Conservation (phyloP, 2,888 invertebrate genomes). For the Hecatera dysodea region DNA sequence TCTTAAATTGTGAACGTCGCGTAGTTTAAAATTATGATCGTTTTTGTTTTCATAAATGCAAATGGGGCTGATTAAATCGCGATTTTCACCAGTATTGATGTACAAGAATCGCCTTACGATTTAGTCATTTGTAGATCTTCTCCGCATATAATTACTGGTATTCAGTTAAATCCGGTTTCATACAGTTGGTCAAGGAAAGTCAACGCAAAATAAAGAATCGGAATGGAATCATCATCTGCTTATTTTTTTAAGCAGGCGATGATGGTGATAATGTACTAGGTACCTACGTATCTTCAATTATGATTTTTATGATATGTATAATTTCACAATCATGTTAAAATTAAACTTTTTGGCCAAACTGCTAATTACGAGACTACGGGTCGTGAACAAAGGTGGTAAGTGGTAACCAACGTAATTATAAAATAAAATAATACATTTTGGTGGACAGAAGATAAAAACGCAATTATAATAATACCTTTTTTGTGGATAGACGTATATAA, state of each 20-base stretch:
- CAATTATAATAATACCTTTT: too few species aligned
- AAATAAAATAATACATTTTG: neutral
- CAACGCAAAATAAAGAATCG: too few species aligned
- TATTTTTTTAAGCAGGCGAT: neutral
- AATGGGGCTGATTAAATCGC: conserved; percentile 24
- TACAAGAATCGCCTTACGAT: conserved; percentile 16
- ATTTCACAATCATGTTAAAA: neutral
- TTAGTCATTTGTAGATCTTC: too few species aligned
- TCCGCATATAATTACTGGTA: too few species aligned
- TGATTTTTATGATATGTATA: neutral
- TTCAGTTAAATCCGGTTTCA: neutral
- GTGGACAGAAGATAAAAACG: neutral
- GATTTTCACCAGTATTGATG: conserved; percentile 15
- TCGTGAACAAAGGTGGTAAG: neutral
- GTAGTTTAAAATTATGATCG: conserved; percentile 43
- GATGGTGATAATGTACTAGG: neutral
- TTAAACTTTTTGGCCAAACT: neutral
- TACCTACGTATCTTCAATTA: too few species aligned
- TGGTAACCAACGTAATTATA: conserved; percentile 1
- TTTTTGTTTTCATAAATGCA: conserved; percentile 39
- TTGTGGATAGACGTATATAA: too few species aligned
- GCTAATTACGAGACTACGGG: neutral
- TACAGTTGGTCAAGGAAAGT: too few species aligned
- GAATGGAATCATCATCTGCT: too few species aligned
- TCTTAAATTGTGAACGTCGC: conserved; percentile 34